Percentiles rank a stretch among this genome's conserved stretches.
Evolutionary conservation across 2,797 vertebrate genomes (phyloP).

Genomic region (Pangasius sanitwongsei): DNA sequence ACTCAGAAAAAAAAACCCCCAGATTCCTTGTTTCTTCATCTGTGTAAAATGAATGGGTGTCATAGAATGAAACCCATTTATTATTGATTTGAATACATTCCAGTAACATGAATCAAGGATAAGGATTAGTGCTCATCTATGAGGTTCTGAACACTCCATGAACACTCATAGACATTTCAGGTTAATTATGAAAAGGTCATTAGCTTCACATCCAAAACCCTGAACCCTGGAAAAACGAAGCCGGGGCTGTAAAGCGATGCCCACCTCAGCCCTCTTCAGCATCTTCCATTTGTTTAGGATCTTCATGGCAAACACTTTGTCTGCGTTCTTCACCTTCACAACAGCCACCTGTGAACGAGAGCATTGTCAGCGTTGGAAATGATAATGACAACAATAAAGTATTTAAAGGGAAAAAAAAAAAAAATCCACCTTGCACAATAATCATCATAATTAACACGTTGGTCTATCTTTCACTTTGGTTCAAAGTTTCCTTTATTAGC

Average conservation of each 20-base stretch:
- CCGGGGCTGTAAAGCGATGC: conserved; percentile 48
- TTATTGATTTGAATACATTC: background rate
- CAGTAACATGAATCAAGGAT: background rate
- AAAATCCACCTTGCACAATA: background rate
- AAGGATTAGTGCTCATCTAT: background rate
- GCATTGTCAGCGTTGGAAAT: background rate
- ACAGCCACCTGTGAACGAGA: conserved; percentile 86
- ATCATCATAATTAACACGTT: background rate
- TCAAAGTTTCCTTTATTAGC: background rate
- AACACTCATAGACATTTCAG: background rate
- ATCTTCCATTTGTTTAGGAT: conserved; percentile 99
- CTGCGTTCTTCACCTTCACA: conserved; percentile 95
- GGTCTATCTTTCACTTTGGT: background rate
- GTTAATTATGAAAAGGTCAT: background rate
- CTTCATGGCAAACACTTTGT: conserved; percentile 99
- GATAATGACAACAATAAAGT: background rate
- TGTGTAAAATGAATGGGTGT: background rate
- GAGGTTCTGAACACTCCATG: background rate
- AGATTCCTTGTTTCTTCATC: background rate
- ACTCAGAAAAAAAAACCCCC: background rate
- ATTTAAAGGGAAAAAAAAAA: background rate
- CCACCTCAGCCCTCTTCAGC: conserved; percentile 98
- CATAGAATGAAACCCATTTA: background rate
- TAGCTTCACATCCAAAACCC: background rate
- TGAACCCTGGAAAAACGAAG: too few species aligned